Evolutionary conservation across 2,888 invertebrate species (phyloP).

Genomic region (Dorcus hopei): DNA sequence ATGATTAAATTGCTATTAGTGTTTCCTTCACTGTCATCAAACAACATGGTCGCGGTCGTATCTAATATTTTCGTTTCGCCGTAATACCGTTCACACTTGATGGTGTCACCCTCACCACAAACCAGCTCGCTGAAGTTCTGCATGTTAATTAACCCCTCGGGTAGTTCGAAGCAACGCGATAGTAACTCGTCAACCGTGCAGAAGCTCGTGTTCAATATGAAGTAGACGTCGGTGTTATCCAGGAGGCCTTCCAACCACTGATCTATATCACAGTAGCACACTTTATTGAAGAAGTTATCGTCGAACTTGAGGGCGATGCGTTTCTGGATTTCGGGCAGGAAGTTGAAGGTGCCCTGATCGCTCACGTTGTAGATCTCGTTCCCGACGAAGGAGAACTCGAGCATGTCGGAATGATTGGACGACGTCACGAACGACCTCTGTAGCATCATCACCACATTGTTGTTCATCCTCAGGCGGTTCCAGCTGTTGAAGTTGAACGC

Average conservation of each 20-base stretch:
- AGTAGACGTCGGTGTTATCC: constrained; percentile 47
- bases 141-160: constrained; percentile 61
- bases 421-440: constrained; percentile 48
- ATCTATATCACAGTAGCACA: constrained; percentile 62
- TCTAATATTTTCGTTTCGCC: constrained; percentile 44
- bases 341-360: constrained; percentile 54
- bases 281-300: constrained; percentile 61
- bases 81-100: constrained; percentile 58
- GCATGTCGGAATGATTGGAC: constrained; percentile 30
- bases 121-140: constrained; percentile 60
- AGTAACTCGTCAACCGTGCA: constrained; percentile 60
- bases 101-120: constrained; percentile 55
- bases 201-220: constrained; percentile 56
- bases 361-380: constrained; percentile 56
- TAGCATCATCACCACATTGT: constrained; percentile 63
- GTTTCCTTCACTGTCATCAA: constrained; percentile 30
- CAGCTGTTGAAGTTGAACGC: constrained; percentile 66
- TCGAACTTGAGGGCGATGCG: constrained; percentile 53
- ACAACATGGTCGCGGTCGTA: constrained; percentile 39
- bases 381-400: constrained; percentile 54
- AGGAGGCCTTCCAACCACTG: constrained; percentile 56
- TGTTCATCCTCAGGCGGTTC: constrained; percentile 61
- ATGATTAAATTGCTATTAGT: constrained; percentile 36
- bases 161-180: constrained; percentile 63
- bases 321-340: constrained; percentile 55